phyloP scores from a whole-genome alignment of 2,113 vertebrate genomes.

The Cyprinodon tularosa region DNA sequence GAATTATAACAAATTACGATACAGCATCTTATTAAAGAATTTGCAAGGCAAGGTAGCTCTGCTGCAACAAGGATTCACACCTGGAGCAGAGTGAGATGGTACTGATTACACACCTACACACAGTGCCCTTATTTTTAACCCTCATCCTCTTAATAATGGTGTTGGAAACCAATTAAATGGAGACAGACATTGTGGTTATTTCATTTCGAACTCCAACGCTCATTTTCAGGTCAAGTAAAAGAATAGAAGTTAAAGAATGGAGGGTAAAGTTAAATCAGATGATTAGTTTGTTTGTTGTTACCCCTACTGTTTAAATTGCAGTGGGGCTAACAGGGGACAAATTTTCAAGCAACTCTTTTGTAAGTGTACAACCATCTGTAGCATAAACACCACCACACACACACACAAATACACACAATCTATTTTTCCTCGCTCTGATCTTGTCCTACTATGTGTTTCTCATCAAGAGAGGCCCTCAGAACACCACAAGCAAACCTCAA shows the following conservation, averaged over 20 bases:
- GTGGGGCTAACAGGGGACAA: not conserved
- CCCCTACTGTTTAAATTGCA: not conserved
- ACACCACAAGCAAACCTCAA: slow-evolving; percentile 56
- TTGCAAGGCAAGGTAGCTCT: slow-evolving; percentile 1
- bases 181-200: not conserved
- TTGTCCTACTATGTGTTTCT: slow-evolving; percentile 52
- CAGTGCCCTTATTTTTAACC: slow-evolving; percentile 14
- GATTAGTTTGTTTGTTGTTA: not conserved
- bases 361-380: slow-evolving; percentile 12
- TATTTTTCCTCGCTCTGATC: slow-evolving; percentile 60
- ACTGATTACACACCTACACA: slow-evolving; percentile 35
- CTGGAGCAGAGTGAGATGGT: not conserved
- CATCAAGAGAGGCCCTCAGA: slow-evolving; percentile 36
- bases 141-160: slow-evolving; percentile 15
- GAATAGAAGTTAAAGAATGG: not conserved
- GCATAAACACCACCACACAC: slow-evolving; percentile 13
- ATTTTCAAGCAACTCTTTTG: slow-evolving; percentile 11
- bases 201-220: slow-evolving; percentile 1
- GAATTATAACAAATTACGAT: not conserved
- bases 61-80: not conserved
- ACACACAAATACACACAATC: slow-evolving; percentile 16
- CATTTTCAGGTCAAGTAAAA: not conserved
- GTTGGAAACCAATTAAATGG: slow-evolving; percentile 11
- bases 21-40: not conserved
- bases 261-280: not conserved